Percentiles rank a stretch among this genome's conserved stretches.
phyloP scores from a whole-genome alignment of 2,888 invertebrate genomes.

The Isoperla grammatica region DNA sequence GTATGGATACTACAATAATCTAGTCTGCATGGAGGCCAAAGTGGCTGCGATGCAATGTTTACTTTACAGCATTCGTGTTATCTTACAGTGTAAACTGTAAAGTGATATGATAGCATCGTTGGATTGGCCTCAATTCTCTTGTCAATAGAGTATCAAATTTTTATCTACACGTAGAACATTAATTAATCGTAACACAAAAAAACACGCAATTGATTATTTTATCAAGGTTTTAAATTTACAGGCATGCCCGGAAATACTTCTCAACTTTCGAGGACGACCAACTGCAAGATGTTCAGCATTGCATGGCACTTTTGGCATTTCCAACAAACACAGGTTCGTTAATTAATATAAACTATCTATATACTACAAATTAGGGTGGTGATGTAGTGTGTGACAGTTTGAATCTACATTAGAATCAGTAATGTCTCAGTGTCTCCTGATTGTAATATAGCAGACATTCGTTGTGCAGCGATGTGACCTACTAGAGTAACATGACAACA shows the following conservation, averaged over 20 bases:
- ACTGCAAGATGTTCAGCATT: slow-evolving; percentile 80
- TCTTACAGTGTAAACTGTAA: too few species aligned
- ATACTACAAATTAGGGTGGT: background rate
- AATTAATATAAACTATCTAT: slow-evolving; percentile 28
- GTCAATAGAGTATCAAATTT: background rate
- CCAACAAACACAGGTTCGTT: slow-evolving; percentile 74
- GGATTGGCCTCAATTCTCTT: too few species aligned
- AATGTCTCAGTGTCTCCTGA: too few species aligned
- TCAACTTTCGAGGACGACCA: slow-evolving; percentile 82
- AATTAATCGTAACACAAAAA: background rate
- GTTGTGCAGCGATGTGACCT: too few species aligned
- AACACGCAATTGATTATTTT: background rate
- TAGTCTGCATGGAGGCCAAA: too few species aligned
- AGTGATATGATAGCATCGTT: too few species aligned
- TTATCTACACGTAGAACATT: background rate
- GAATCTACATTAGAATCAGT: too few species aligned
- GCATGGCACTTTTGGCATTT: slow-evolving; percentile 94
- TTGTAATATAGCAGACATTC: background rate
- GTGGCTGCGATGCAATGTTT: too few species aligned
- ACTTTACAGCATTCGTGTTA: too few species aligned
- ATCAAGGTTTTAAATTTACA: slow-evolving; percentile 33
- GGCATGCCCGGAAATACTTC: slow-evolving; percentile 91
- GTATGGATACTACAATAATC: too few species aligned
- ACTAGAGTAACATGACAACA: too few species aligned
- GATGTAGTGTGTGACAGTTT: background rate